These are phyloP conservation scores for Peromyscus maniculatus DNA, from an alignment of 2,113 vertebrate species.

Conservation along the genomic window DNA sequence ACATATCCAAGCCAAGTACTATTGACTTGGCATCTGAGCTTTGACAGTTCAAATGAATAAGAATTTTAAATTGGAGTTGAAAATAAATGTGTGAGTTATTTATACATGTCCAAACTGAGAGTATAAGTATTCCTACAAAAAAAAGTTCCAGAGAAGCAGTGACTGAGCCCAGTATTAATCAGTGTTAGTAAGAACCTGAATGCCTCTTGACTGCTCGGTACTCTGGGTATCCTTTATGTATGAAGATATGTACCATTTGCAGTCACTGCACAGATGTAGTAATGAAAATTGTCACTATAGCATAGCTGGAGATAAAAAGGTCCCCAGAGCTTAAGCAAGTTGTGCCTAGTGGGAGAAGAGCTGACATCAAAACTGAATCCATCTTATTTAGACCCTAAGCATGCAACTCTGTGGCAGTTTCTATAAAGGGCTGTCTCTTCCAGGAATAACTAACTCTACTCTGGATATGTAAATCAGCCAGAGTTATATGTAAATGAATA, in stretches of 20 bases:
- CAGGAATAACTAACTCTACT: background rate
- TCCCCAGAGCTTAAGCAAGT: background rate
- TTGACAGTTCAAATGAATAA: background rate
- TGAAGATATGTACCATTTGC: no score
- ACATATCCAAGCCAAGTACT: background rate
- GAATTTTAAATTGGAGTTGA: background rate
- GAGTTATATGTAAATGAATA: background rate
- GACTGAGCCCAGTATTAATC: background rate
- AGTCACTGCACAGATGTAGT: background rate
- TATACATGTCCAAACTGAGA: background rate
- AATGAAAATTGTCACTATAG: background rate
- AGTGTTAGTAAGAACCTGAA: background rate
- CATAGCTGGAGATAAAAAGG: background rate
- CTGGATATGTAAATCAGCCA: background rate
- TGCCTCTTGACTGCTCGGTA: accelerated
- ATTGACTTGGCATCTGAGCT: background rate
- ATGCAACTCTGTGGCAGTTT: background rate
- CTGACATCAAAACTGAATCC: background rate
- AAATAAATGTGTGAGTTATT: background rate
- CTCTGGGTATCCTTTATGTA: background rate
- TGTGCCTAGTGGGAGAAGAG: accelerated
- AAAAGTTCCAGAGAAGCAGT: background rate
- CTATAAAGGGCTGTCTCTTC: background rate
- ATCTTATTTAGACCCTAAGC: background rate
- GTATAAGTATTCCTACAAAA: accelerated